Conservation (phyloP, 2,113 vertebrate genomes). For the Vidua chalybeata region DNA sequence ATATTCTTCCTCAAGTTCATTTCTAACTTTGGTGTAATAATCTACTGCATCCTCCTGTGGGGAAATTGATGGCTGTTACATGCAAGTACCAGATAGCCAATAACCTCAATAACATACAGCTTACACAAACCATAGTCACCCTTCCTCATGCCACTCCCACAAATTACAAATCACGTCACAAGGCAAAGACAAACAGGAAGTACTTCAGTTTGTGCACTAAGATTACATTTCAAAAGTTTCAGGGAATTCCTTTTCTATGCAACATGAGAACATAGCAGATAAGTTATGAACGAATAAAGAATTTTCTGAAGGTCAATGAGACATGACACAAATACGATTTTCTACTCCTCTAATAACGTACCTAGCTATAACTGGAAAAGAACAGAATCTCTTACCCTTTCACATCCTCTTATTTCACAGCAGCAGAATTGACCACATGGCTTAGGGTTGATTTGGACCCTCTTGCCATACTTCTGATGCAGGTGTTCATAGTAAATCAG, state of each 20-base stretch:
- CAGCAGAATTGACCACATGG: constrained; percentile 86
- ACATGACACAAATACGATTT: neutral
- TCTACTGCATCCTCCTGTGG: constrained; percentile 89
- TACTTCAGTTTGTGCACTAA: neutral
- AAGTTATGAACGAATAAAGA: neutral
- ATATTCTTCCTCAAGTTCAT: constrained; percentile 74
- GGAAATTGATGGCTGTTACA: constrained; percentile 7
- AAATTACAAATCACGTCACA: neutral
- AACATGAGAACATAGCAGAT: neutral
- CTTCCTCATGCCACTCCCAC: neutral
- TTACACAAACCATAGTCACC: neutral
- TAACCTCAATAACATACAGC: neutral
- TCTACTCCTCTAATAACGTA: neutral
- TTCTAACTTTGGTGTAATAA: constrained; percentile 81
- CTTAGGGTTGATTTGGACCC: constrained; percentile 78
- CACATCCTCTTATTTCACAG: constrained; percentile 75
- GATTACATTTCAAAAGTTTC: neutral
- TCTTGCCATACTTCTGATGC: constrained; percentile 69
- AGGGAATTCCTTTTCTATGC: neutral
- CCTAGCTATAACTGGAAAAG: neutral
- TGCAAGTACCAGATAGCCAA: neutral
- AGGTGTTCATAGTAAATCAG: constrained; percentile 82
- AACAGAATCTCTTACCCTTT: constrained; percentile 75
- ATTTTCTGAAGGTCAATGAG: neutral
- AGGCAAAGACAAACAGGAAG: neutral